Conservation (phyloP, 2,113 vertebrate genomes). For the Aegithalos caudatus region DNA sequence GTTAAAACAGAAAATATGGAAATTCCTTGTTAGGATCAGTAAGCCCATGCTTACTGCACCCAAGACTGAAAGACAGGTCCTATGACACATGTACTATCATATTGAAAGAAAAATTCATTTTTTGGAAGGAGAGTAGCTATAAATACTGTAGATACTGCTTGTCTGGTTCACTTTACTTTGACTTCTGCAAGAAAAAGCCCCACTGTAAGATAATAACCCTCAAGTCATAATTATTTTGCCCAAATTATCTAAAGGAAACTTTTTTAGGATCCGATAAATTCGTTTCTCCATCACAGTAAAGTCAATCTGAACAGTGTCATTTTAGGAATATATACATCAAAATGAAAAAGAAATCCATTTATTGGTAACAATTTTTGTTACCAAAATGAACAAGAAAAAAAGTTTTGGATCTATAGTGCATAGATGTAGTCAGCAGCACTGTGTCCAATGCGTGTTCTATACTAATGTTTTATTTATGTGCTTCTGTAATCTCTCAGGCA, state of each 20-base stretch:
- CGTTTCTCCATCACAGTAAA: not conserved
- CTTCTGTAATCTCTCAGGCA: not conserved
- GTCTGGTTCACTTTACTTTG: not conserved
- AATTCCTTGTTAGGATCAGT: not conserved
- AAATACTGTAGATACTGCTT: not conserved
- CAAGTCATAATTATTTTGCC: not conserved
- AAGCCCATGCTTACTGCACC: not conserved
- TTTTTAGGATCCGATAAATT: not conserved
- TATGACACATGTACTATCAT: rapidly evolving
- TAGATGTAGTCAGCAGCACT: not conserved
- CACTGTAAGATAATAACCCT: not conserved
- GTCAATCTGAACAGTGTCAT: not conserved
- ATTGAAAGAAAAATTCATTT: not conserved
- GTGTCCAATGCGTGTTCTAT: not conserved
- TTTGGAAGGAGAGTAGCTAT: not conserved
- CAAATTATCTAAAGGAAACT: not conserved
- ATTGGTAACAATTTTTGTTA: not conserved
- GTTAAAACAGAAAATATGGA: not conserved
- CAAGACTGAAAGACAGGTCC: not conserved
- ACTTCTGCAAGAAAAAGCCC: not conserved
- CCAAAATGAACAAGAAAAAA: not conserved
- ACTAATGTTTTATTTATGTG: not conserved
- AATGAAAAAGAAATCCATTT: not conserved
- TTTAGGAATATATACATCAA: not conserved
- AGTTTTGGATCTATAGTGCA: not conserved